phyloP scores from a whole-genome alignment of 2,888 invertebrate genomes.

The Pimpla rufipes region DNA sequence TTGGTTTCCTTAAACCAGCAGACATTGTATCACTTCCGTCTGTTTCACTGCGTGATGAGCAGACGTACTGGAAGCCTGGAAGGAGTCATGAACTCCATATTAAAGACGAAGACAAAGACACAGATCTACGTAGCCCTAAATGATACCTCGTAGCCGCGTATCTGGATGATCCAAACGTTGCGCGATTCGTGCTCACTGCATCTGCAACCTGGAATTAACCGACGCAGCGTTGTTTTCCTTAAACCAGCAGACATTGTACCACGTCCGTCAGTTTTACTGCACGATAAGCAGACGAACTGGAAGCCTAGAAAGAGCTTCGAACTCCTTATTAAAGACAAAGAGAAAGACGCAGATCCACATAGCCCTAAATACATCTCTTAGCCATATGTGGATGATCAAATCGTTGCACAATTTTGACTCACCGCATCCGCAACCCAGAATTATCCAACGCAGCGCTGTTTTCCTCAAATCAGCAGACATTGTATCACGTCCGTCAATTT shows the following conservation, averaged over 20 bases:
- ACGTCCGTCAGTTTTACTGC: too few relatives aligned
- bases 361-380: too few relatives aligned
- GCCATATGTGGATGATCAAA: not conserved
- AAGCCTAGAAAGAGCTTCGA: too few relatives aligned
- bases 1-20: conserved; percentile 2
- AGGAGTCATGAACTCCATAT: too few relatives aligned
- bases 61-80: too few relatives aligned
- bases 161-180: not conserved
- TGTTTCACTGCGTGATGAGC: too few relatives aligned
- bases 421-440: not conserved
- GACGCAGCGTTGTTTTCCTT: not conserved
- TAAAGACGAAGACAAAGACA: not conserved
- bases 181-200: not conserved
- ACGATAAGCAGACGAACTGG: too few relatives aligned
- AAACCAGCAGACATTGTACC: not conserved
- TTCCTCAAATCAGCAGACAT: not conserved
- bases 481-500: conserved; percentile 5
- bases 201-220: not conserved
- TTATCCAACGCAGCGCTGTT: not conserved
- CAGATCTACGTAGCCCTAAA: too few relatives aligned
- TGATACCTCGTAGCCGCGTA: too few relatives aligned
- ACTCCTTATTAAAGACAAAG: too few relatives aligned
- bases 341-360: too few relatives aligned
- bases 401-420: not conserved
- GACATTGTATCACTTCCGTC: not conserved